Percentiles rank a stretch among this genome's conserved stretches.
Evolutionary conservation across 2,797 vertebrate genomes (phyloP).

Genomic region (Nyctibius grandis): DNA sequence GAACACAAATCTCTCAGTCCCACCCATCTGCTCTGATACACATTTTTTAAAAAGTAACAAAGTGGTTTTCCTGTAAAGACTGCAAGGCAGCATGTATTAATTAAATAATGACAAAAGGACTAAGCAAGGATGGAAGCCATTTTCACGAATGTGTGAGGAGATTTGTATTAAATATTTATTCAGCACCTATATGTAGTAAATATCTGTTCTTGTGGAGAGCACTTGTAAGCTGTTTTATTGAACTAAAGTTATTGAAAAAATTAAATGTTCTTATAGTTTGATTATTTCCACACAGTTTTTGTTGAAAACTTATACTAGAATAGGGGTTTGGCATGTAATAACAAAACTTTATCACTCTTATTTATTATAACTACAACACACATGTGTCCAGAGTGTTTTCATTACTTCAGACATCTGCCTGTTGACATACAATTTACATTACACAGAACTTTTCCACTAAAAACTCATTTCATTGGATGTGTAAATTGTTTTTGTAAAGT

Average conservation of each 20-base stretch:
- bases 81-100: not conserved
- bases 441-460: not conserved
- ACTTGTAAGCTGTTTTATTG: not conserved
- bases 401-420: slow-evolving; percentile 12
- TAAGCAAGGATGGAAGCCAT: not conserved
- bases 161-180: not conserved
- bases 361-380: not conserved
- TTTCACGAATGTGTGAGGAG: not conserved
- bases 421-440: not conserved
- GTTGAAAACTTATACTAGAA: not conserved
- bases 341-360: not conserved
- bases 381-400: not conserved
- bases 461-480: not conserved
- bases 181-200: not conserved
- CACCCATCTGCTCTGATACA: not conserved
- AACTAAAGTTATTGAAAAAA: slow-evolving; percentile 2
- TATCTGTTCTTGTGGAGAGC: not conserved
- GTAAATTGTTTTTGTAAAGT: not conserved
- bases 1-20: not conserved
- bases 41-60: not conserved
- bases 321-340: not conserved
- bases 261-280: not conserved
- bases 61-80: not conserved
- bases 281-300: slow-evolving; percentile 17
- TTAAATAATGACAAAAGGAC: not conserved